These are phyloP conservation scores for Cydia amplana DNA, from an alignment of 1,140 invertebrate genomes.

Conservation along the genomic window DNA sequence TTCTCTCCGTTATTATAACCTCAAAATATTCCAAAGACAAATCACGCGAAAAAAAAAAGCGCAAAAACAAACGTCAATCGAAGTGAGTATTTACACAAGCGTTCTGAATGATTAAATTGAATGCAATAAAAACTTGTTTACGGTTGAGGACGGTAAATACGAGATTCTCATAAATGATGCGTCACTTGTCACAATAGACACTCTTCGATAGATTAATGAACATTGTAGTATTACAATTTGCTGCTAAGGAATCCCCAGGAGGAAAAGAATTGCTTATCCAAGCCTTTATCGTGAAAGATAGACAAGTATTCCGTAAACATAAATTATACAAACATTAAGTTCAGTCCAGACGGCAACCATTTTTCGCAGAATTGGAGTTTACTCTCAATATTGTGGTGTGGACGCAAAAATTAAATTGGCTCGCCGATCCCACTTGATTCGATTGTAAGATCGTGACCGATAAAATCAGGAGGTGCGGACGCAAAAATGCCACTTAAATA, in stretches of 20 bases:
- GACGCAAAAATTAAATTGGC: no score
- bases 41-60: not conserved
- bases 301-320: not conserved
- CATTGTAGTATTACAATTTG: not conserved
- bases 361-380: no score
- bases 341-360: no score
- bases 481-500: no score
- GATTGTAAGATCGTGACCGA: no score
- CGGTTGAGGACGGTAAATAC: not conserved
- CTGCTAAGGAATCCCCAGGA: not conserved
- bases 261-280: not conserved
- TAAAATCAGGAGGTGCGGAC: no score
- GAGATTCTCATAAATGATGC: conserved; percentile 6
- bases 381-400: no score
- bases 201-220: not conserved
- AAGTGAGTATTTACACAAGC: conserved; percentile 8
- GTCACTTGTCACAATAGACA: not conserved
- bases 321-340: no score
- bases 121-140: conserved; percentile 27
- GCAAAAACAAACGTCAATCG: conserved; percentile 15
- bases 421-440: no score
- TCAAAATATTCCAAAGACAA: conserved; percentile 18
- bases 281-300: not conserved
- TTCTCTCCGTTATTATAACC: not conserved
- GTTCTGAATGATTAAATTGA: not conserved